Percentiles rank a stretch among this genome's conserved stretches.
These are phyloP conservation scores for Caenorhabditis drosophilae DNA, from an alignment of 2,888 invertebrate genomes.

Conservation along the genomic window DNA sequence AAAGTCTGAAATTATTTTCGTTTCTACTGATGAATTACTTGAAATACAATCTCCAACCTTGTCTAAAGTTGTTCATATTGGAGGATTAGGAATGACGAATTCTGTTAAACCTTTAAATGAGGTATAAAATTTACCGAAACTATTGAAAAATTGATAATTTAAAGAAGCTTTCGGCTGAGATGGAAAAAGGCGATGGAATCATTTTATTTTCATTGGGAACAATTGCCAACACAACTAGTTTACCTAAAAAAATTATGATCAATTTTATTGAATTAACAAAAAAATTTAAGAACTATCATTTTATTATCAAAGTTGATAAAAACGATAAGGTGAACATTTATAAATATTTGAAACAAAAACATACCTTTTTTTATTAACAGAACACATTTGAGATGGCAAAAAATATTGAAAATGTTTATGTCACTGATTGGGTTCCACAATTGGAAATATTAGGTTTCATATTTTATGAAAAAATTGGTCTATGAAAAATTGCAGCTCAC, in stretches of 20 bases:
- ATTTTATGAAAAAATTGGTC: background rate
- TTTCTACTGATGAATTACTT: constrained; percentile 52
- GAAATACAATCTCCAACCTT: constrained; percentile 52
- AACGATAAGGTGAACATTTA: constrained; percentile 26
- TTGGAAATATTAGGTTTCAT: constrained; percentile 29
- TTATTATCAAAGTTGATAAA: constrained; percentile 52
- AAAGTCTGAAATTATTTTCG: constrained; percentile 51
- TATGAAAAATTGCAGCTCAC: constrained; percentile 33
- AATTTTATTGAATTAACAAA: constrained; percentile 44
- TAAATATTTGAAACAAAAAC: background rate
- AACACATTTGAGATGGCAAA: constrained; percentile 14
- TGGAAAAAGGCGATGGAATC: constrained; percentile 44
- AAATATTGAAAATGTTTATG: constrained; percentile 30
- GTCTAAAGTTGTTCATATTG: constrained; percentile 52
- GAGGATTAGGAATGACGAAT: constrained; percentile 37
- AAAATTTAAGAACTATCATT: constrained; percentile 47
- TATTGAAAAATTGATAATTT: background rate
- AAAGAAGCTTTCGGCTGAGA: constrained; percentile 31
- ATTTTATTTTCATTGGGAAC: constrained; percentile 54
- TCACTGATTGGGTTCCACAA: constrained; percentile 52
- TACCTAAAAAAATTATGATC: constrained; percentile 41
- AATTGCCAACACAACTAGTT: constrained; percentile 44
- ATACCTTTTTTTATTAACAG: constrained; percentile 5
- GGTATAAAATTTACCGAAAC: constrained; percentile 5
- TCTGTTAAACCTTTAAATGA: constrained; percentile 7